Base-by-base conservation (phyloP, 2,113 vertebrate genomes). In the Cheilinus undulatus region DNA sequence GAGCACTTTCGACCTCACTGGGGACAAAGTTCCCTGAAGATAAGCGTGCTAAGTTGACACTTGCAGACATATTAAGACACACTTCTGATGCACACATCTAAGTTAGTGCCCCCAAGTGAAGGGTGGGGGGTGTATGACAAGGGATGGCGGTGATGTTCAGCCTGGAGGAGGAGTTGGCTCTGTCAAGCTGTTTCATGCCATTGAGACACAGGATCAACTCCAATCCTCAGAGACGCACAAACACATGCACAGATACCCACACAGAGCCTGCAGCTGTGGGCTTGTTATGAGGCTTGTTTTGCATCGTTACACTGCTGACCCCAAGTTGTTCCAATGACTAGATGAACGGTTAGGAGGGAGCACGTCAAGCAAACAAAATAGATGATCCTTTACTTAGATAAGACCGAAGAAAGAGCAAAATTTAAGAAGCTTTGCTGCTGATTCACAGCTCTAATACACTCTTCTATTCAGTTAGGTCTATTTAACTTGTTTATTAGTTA, bases 111-210 rank as follows among this genome's bases (percentile, higher is more conserved):
- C 57, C 27, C 5, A 49, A 34, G 32, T 34, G 7, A 11, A 9
- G 2, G 73, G 80, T 17, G 27, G 38, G 22, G 6, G 11, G 59
- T 50, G 14, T 23, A 36, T 46, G 48, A 63, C 60, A 45, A 40
- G 50, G 69, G n/a, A 46, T 40, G 42, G 81, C 48, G 28, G 60
- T 70, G 59, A 68, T 48, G 61, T 19, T 40, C 17, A 22, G 69
- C 86, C 83, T 79, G 42, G 4, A 83, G 84, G 85, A 87, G 58
- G 69, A 52, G 60, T 70, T 83, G 81, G 75, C 83, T 77, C 79
- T 74, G 78, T 87, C 79, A 73, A 88, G 86, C 83, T 82, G 89
- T 80, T 89, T 86, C 79, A 75, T 67, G 83, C 84, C 76, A 88
- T 72, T 7, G 20, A 77, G 64, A 83, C 20, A 51, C 58, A 69